phyloP scores from a whole-genome alignment of 2,113 vertebrate species.

The Zingel zingel region DNA sequence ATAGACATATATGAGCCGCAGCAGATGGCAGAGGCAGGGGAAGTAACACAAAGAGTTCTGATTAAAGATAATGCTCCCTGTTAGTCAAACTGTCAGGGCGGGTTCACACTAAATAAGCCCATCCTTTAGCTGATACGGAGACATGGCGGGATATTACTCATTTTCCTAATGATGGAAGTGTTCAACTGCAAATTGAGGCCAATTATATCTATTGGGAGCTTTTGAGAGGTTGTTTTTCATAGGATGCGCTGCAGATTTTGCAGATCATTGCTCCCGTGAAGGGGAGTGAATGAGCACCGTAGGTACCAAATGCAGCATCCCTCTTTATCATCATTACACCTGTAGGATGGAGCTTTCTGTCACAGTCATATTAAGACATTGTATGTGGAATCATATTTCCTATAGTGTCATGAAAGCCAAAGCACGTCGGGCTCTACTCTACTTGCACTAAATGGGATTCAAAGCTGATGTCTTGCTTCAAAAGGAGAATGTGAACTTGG shows the following conservation, averaged over 20 bases:
- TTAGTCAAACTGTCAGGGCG: slow-evolving; percentile 72
- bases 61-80: slow-evolving; percentile 79
- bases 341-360: slow-evolving; percentile 44
- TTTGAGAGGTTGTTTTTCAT: slow-evolving; percentile 61
- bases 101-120: slow-evolving; percentile 68
- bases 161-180: slow-evolving; percentile 70
- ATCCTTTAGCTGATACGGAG: slow-evolving; percentile 57
- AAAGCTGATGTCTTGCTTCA: not conserved
- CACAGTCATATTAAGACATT: slow-evolving; percentile 13
- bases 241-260: slow-evolving; percentile 42
- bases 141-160: slow-evolving; percentile 62
- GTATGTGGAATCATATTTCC: slow-evolving; percentile 17
- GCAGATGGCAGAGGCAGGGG: slow-evolving; percentile 79
- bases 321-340: slow-evolving; percentile 52
- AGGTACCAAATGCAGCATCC: slow-evolving; percentile 45
- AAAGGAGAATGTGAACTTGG: slow-evolving; percentile 5
- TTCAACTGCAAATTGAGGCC: slow-evolving; percentile 73
- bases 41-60: slow-evolving; percentile 84
- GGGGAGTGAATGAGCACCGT: slow-evolving; percentile 45
- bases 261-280: slow-evolving; percentile 41
- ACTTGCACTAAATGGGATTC: not conserved
- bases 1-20: slow-evolving; percentile 40
- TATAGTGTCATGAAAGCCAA: slow-evolving; percentile 32
- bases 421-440: not conserved
- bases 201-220: slow-evolving; percentile 70